Evolutionary conservation across 2,113 vertebrate genomes (phyloP), one percentile per base, ranked within the genome.

Genomic region (Xenopus borealis): DNA sequence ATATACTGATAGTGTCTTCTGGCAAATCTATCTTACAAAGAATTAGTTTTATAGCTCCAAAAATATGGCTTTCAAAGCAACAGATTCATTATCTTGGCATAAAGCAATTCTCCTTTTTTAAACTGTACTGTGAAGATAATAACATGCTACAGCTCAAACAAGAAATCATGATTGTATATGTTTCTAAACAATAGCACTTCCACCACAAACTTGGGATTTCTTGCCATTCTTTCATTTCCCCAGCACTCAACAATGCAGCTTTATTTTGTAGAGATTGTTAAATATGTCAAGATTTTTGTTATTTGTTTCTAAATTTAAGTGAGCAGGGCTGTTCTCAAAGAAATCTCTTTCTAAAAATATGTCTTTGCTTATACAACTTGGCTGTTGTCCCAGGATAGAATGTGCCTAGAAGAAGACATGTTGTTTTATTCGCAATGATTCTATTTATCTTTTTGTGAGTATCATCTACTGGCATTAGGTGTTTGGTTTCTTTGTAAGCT

Each of bases 241-340:
- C 46, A 69, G 73, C 44, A 75, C 62, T 61, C 66, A 52, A 52
- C 57, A 16, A 27, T 62, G 58, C 23, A 62, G 61, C 66, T 69
- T 69, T 75, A 75, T 75, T 69, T 75, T 69, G 44, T 57, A 75
- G 68, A 69, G 66, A 69, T 62, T 69, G 46, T 69, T 69, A 62
- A 75, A 75, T 75, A 66, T 75, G 73, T 75, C 66, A 63, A 62
- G 73, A 69, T 75, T 53, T 72, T 62, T 69, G 65, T 68, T 45
- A 16, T 69, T 75, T 75, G 73, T 75, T 75, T 57, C 73, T 75
- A 75, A 75, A 69, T 75, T 75, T 75, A 75, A 75, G 66, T 45
- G 73, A 62, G 52, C 63, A 67, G 57, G 50, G n/a, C 66, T 69
- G 11, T 75, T 61, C 46, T 46, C 66, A 63, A 62, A 53, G 66